Evolutionary conservation across 2,797 vertebrate genomes (phyloP).

Genomic region (Salmo trutta): DNA sequence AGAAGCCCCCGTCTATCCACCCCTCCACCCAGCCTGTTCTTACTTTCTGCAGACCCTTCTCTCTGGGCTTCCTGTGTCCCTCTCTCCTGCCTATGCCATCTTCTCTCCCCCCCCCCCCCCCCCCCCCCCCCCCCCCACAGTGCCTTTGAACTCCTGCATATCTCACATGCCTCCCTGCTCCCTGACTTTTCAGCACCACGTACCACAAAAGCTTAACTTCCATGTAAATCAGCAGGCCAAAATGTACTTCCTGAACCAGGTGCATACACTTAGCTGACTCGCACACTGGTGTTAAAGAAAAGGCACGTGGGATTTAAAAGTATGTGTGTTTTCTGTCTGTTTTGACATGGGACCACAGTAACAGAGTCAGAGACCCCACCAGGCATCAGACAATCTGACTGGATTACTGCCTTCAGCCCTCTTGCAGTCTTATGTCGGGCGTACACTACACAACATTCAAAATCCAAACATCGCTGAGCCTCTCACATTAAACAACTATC

Average conservation of each 20-base stretch:
- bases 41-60: slow-evolving; percentile 9
- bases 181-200: slow-evolving; percentile 35
- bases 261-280: slow-evolving; percentile 46
- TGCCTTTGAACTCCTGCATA: slow-evolving; percentile 45
- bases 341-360: slow-evolving; percentile 43
- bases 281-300: slow-evolving; percentile 35
- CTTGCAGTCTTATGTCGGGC: slow-evolving; percentile 11
- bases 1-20: neutral
- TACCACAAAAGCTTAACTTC: slow-evolving; percentile 46
- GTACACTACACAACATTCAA: too few relatives aligned
- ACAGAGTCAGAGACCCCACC: slow-evolving; percentile 28
- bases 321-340: slow-evolving; percentile 17
- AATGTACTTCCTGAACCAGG: slow-evolving; percentile 52
- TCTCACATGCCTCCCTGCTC: slow-evolving; percentile 35
- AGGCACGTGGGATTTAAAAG: slow-evolving; percentile 27
- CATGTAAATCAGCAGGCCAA: slow-evolving; percentile 55
- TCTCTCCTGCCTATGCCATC: slow-evolving; percentile 4
- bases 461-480: too few relatives aligned
- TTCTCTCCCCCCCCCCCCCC: neutral
- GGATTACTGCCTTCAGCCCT: slow-evolving; percentile 44
- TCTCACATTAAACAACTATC: too few relatives aligned
- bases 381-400: slow-evolving; percentile 47
- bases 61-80: slow-evolving; percentile 30
- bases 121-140: neutral
- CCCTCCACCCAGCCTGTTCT: neutral